These are phyloP conservation scores for Leucoptera coffeella DNA, from an alignment of 2,888 invertebrate genomes.

Conservation along the genomic window DNA sequence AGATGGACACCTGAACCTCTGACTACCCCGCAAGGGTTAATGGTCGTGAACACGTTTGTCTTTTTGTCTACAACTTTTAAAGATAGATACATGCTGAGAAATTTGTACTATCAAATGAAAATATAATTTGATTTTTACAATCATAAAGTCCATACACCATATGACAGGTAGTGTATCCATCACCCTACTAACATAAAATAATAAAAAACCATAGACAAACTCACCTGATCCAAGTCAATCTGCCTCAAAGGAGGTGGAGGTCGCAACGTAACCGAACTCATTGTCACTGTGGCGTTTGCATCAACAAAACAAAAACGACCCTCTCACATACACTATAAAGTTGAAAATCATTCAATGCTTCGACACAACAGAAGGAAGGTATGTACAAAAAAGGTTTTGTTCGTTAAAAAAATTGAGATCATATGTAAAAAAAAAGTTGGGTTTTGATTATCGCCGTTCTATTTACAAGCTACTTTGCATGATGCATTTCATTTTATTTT, in stretches of 20 bases:
- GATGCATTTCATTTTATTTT: no score
- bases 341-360: not conserved
- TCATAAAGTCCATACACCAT: no score
- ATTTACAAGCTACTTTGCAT: no score
- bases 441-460: not conserved
- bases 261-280: conserved; percentile 15
- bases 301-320: not conserved
- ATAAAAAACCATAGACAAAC: conserved; percentile 7
- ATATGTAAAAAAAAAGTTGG: not conserved
- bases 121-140: conserved; percentile 7
- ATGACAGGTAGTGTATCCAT: no score
- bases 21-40: no score
- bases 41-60: no score
- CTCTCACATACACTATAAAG: not conserved
- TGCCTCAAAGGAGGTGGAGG: conserved; percentile 59
- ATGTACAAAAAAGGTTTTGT: not conserved
- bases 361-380: not conserved
- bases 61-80: conserved; percentile 7
- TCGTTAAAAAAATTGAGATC: no score
- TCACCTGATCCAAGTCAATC: conserved; percentile 70
- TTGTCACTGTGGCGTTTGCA: conserved; percentile 3
- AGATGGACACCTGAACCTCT: no score
- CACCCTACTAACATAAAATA: no score
- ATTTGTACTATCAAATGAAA: conserved; percentile 4
- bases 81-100: conserved; percentile 7